Conservation (phyloP, 2,888 invertebrate genomes). For the Diploptera punctata region DNA sequence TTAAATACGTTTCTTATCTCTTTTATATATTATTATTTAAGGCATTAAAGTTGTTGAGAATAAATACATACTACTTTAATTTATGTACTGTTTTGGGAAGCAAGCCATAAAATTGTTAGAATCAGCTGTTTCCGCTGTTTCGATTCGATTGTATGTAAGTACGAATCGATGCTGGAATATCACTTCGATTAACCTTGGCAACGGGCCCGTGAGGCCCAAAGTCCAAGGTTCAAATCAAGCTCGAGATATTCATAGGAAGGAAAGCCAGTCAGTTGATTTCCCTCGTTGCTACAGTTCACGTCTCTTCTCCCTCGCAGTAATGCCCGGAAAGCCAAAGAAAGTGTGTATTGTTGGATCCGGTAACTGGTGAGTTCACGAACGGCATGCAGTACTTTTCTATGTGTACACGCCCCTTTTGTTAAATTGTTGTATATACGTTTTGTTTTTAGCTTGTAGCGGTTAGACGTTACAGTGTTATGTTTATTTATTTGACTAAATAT, state of each 20-base stretch:
- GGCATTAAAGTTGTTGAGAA: too few species aligned
- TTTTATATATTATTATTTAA: not conserved
- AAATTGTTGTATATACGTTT: too few species aligned
- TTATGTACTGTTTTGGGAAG: not conserved
- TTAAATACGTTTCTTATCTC: not conserved
- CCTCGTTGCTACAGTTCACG: not conserved
- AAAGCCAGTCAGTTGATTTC: not conserved
- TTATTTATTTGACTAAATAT: too few species aligned
- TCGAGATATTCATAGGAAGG: slow-evolving; percentile 34
- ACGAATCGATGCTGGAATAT: not conserved
- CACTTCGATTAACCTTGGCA: slow-evolving; percentile 34
- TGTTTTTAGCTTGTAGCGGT: too few species aligned
- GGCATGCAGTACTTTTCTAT: not conserved
- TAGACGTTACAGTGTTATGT: too few species aligned
- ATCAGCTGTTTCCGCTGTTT: not conserved
- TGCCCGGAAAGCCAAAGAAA: slow-evolving; percentile 70
- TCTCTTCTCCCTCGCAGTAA: slow-evolving; percentile 51
- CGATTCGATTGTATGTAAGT: not conserved
- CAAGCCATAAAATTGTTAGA: too few species aligned
- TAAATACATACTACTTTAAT: too few species aligned
- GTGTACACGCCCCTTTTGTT: not conserved
- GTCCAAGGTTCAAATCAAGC: slow-evolving; percentile 34
- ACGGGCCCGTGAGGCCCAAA: slow-evolving; percentile 29
- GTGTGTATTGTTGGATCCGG: slow-evolving; percentile 91
- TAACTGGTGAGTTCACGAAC: slow-evolving; percentile 83